Conservation (phyloP, 2,113 vertebrate genomes). For the Sclerurus mexicanus region DNA sequence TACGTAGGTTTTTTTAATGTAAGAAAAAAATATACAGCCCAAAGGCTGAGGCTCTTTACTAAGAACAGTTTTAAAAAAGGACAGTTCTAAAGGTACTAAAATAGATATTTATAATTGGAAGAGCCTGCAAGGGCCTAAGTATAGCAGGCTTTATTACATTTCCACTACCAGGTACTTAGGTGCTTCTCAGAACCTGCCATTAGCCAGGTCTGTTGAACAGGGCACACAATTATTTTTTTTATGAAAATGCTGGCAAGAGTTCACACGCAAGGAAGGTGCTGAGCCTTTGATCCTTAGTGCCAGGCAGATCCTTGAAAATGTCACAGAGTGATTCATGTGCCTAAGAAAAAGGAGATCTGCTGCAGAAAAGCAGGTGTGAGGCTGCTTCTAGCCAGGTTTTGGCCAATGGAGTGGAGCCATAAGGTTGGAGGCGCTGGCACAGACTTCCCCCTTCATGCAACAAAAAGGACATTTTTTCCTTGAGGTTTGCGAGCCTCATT, state of each 20-base stretch:
- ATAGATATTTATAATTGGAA: conserved; percentile 61
- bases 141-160: conserved; percentile 45
- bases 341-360: conserved; percentile 35
- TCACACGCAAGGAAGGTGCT: conserved; percentile 33
- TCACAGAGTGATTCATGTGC: conserved; percentile 44
- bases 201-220: conserved; percentile 39
- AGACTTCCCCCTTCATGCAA: background rate
- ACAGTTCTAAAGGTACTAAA: conserved; percentile 10
- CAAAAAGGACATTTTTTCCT: background rate
- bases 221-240: conserved; percentile 15
- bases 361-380: conserved; percentile 55
- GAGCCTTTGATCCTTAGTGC: conserved; percentile 5
- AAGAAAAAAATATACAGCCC: background rate
- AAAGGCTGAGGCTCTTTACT: conserved; percentile 3
- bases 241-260: conserved; percentile 28
- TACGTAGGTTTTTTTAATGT: background rate
- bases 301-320: conserved; percentile 61
- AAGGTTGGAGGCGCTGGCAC: background rate
- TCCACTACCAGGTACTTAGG: conserved; percentile 51
- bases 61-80: conserved; percentile 5
- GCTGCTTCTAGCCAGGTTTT: background rate
- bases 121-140: conserved; percentile 37
- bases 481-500: background rate
- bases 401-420: background rate
- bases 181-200: conserved; percentile 61